Evolutionary conservation across 2,797 vertebrate genomes (phyloP).

Genomic region (Sardinella longiceps): DNA sequence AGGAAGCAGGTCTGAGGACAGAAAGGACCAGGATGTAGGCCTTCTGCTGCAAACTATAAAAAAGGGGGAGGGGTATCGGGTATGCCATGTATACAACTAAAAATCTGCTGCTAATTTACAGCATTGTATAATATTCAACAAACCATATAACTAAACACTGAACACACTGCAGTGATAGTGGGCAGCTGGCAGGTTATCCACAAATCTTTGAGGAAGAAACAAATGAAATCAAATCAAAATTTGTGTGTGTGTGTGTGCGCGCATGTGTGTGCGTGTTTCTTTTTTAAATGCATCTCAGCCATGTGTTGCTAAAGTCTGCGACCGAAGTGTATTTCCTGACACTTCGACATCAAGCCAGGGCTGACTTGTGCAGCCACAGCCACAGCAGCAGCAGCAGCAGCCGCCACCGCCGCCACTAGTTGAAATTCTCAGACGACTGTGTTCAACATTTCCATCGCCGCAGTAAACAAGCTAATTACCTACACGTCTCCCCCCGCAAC

Average conservation of each 20-base stretch:
- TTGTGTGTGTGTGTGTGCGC: too few species aligned
- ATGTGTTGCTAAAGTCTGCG: not conserved
- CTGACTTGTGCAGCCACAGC: not conserved
- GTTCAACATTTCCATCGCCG: not conserved
- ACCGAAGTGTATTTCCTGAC: not conserved
- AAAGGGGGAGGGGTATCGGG: too few species aligned
- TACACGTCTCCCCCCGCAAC: not conserved
- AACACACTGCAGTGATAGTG: not conserved
- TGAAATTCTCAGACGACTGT: conserved; percentile 35
- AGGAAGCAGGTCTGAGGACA: too few species aligned
- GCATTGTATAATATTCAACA: not conserved
- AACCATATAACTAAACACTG: not conserved
- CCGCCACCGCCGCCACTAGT: not conserved
- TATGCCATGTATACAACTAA: not conserved
- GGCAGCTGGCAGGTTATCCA: not conserved
- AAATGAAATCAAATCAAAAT: not conserved
- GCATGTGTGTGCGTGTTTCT: too few species aligned
- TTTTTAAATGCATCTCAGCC: not conserved
- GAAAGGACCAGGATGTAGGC: too few species aligned
- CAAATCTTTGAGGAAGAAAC: not conserved
- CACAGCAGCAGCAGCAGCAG: not conserved
- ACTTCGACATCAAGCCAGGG: not conserved
- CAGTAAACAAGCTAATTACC: conserved; percentile 30
- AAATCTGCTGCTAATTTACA: not conserved
- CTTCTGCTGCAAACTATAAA: too few species aligned